These are phyloP conservation scores for Odontophorus gujanensis DNA, from an alignment of 2,113 vertebrate species.

Conservation along the genomic window DNA sequence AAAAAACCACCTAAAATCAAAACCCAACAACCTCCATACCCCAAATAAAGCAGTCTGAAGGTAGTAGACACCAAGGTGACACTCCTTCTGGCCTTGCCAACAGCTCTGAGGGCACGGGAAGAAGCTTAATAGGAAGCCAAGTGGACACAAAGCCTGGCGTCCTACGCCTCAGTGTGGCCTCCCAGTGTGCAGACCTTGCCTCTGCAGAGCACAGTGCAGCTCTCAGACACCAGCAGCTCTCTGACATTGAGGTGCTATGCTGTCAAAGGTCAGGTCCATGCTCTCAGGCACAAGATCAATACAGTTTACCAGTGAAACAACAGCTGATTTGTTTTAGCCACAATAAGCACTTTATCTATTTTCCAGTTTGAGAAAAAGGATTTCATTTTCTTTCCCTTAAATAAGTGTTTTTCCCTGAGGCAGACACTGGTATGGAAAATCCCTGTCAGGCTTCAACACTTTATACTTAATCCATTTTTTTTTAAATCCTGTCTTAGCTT, in stretches of 20 bases:
- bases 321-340: not conserved
- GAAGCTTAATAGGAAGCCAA: not conserved
- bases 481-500: not conserved
- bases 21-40: not conserved
- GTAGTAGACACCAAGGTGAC: not conserved
- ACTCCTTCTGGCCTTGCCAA: not conserved
- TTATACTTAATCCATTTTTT: not conserved
- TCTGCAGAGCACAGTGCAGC: accelerated
- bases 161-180: not conserved
- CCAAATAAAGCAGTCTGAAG: not conserved
- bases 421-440: not conserved
- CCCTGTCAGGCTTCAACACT: not conserved
- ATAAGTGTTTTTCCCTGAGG: not conserved
- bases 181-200: not conserved
- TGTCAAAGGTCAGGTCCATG: not conserved
- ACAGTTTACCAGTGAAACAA: not conserved
- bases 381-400: not conserved
- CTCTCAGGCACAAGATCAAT: not conserved
- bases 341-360: not conserved
- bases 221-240: not conserved
- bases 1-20: not conserved
- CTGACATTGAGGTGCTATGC: accelerated
- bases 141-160: not conserved
- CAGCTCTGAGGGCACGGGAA: not conserved
- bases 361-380: not conserved